phyloP scores from a whole-genome alignment of 2,888 invertebrate genomes.

The Choreutis nemorana region DNA sequence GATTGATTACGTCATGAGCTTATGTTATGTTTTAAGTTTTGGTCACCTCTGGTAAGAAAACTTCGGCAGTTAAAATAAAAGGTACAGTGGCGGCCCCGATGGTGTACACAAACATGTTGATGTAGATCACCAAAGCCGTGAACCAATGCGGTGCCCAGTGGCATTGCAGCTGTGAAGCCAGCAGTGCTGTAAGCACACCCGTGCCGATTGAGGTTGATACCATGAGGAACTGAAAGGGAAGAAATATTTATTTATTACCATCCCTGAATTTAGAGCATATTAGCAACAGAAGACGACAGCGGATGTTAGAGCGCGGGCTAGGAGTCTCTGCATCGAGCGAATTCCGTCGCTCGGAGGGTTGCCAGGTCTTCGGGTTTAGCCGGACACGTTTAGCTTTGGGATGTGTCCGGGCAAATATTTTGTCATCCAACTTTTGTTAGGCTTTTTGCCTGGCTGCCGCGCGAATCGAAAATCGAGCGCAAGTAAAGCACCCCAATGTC shows the following conservation, averaged over 20 bases:
- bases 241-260: background rate
- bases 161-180: constrained; percentile 27
- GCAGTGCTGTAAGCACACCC: constrained; percentile 23
- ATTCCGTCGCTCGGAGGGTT: too few relatives aligned
- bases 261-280: too few relatives aligned
- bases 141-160: constrained; percentile 32
- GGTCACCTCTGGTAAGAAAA: constrained; percentile 43
- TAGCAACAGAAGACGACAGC: too few relatives aligned
- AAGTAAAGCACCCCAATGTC: too few relatives aligned
- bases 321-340: too few relatives aligned
- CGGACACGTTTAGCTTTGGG: too few relatives aligned
- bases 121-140: constrained; percentile 27
- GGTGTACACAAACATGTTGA: constrained; percentile 34
- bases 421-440: too few relatives aligned
- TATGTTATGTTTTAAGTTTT: constrained; percentile 8
- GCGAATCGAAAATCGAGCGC: too few relatives aligned
- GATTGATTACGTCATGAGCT: background rate
- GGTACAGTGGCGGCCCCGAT: constrained; percentile 42
- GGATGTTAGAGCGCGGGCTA: too few relatives aligned
- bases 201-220: constrained; percentile 20
- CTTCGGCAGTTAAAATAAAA: constrained; percentile 40
- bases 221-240: constrained; percentile 20
- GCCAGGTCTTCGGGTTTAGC: too few relatives aligned
- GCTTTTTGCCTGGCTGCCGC: too few relatives aligned
- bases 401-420: too few relatives aligned